These are phyloP conservation scores for Selene dorsalis DNA, from an alignment of 2,797 vertebrate genomes.

Conservation along the genomic window DNA sequence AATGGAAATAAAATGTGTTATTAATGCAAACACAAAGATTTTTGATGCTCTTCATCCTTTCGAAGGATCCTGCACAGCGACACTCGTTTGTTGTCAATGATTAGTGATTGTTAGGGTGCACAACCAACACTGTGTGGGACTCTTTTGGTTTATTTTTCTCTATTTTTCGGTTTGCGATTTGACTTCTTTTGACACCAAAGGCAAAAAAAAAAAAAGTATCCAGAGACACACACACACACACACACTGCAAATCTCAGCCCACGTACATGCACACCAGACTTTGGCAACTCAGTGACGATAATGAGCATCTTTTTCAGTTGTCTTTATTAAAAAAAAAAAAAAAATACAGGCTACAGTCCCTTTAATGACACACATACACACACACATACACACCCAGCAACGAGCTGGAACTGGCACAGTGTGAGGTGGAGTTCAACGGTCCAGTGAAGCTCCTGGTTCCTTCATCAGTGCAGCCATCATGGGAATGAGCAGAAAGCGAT, in stretches of 20 bases:
- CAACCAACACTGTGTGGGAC: not conserved
- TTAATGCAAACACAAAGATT: no score
- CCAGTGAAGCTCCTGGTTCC: slow-evolving; percentile 24
- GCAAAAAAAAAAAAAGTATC: not conserved
- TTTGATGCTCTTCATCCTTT: no score
- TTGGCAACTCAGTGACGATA: slow-evolving; percentile 5
- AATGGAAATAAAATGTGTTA: no score
- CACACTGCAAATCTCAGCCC: not conserved
- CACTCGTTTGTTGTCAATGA: not conserved
- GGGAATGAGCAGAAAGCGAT: slow-evolving; percentile 15
- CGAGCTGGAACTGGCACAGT: slow-evolving; percentile 8
- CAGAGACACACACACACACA: not conserved
- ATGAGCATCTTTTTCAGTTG: slow-evolving; percentile 22
- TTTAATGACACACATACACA: slow-evolving; percentile 31
- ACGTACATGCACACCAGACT: not conserved
- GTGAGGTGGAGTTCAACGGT: slow-evolving; percentile 11
- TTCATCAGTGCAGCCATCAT: slow-evolving; percentile 46
- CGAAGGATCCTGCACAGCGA: no score
- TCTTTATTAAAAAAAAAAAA: slow-evolving; percentile 73
- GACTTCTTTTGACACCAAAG: not conserved
- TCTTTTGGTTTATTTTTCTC: not conserved
- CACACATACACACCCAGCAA: slow-evolving; percentile 25
- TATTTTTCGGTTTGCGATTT: not conserved
- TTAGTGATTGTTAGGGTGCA: not conserved
- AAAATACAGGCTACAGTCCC: slow-evolving; percentile 49